Evolutionary conservation across 1,140 invertebrate species (phyloP).

Genomic region (Brachionus rotundiformis): DNA sequence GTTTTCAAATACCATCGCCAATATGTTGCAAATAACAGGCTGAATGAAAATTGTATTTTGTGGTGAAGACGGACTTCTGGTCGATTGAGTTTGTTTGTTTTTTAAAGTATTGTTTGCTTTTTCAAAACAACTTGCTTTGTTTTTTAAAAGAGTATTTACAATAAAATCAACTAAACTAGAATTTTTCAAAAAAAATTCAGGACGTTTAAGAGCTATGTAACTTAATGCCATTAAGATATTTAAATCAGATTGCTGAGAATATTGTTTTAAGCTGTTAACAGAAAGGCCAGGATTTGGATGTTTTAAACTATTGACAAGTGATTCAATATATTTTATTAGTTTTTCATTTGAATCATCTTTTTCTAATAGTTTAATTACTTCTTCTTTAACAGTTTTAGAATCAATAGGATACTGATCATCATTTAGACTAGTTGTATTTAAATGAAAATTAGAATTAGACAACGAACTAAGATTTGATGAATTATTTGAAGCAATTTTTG

Average conservation of each 20-base stretch:
- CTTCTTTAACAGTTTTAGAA: slow-evolving; percentile 42
- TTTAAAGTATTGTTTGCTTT: neutral
- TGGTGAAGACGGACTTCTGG: slow-evolving; percentile 16
- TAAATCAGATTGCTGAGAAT: slow-evolving; percentile 23
- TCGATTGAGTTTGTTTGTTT: neutral
- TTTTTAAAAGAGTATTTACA: slow-evolving; percentile 20
- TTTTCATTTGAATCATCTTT: slow-evolving; percentile 43
- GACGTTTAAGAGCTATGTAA: slow-evolving; percentile 22
- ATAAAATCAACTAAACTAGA: slow-evolving; percentile 34
- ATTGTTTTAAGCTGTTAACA: neutral
- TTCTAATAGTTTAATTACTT: slow-evolving; percentile 20
- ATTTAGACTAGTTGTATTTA: neutral
- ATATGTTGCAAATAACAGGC: slow-evolving; percentile 76
- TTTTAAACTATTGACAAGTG: slow-evolving; percentile 24
- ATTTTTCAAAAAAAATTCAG: slow-evolving; percentile 31
- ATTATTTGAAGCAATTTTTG: slow-evolving; percentile 5
- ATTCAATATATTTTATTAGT: slow-evolving; percentile 32
- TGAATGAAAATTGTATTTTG: slow-evolving; percentile 1
- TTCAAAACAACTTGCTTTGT: neutral
- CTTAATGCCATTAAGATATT: slow-evolving; percentile 43
- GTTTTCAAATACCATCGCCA: slow-evolving; percentile 77
- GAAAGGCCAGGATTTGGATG: neutral
- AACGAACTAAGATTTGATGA: slow-evolving; percentile 26
- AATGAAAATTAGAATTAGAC: neutral
- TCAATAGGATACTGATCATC: slow-evolving; percentile 4